Percentiles rank a stretch among this genome's conserved stretches.
Conservation (phyloP, 2,113 vertebrate genomes). For the Pontoporia blainvillei region DNA sequence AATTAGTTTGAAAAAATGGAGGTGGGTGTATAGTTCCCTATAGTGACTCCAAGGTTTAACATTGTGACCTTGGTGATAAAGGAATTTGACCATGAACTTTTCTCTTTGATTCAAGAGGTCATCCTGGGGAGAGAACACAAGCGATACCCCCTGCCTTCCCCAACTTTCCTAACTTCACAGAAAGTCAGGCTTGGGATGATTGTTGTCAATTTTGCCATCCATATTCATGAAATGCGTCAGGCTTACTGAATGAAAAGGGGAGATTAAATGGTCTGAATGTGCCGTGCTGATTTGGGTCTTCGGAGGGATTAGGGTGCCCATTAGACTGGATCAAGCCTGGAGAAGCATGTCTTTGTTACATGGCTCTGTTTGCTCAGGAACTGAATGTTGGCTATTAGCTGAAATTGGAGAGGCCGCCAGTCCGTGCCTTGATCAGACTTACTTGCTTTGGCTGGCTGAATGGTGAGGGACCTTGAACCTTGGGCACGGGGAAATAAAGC, state of each 20-base stretch:
- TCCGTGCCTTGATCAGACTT: conserved; percentile 38
- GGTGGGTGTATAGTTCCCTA: background rate
- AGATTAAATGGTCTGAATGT: conserved; percentile 25
- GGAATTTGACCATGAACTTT: background rate
- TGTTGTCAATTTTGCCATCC: background rate
- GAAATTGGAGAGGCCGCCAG: conserved; percentile 42
- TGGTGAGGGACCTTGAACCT: conserved; percentile 25
- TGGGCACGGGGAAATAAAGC: background rate
- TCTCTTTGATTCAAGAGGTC: background rate
- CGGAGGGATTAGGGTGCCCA: conserved; percentile 25
- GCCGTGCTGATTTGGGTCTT: conserved; percentile 37
- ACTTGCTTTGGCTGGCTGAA: background rate
- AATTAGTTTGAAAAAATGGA: background rate
- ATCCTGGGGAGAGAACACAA: background rate
- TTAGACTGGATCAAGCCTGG: conserved; percentile 45
- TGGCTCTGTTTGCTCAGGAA: background rate
- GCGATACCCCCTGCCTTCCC: no score
- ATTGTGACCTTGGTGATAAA: background rate
- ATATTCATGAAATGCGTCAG: background rate
- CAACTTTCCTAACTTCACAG: background rate
- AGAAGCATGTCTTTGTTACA: conserved; percentile 32
- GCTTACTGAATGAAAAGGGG: background rate
- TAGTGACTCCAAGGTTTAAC: background rate
- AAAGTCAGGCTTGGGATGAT: background rate
- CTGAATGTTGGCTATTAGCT: conserved; percentile 44